Conservation (phyloP, 2,797 vertebrate genomes). For the Petrocephalus schoutedeni region DNA sequence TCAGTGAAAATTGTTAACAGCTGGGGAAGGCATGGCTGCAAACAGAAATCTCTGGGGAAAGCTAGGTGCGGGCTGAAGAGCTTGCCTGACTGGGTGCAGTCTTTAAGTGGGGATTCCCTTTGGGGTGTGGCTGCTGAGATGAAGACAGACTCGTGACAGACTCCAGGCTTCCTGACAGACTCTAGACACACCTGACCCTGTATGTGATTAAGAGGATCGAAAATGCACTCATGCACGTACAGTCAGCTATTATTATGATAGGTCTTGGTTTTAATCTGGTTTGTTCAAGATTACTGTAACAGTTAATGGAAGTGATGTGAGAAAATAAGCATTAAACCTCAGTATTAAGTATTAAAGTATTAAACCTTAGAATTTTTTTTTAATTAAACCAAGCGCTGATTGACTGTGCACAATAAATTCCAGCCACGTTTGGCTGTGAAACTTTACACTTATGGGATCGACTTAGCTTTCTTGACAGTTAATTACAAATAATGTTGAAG, state of each 20-base stretch:
- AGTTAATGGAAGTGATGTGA: not conserved
- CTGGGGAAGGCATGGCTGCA: no score
- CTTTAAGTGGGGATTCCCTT: not conserved
- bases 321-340: not conserved
- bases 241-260: not conserved
- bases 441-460: not conserved
- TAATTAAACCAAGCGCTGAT: not conserved
- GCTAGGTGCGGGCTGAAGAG: no score
- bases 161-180: not conserved
- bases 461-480: not conserved
- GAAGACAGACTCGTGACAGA: not conserved
- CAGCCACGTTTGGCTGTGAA: not conserved
- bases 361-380: not conserved
- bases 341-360: not conserved
- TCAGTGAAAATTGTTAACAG: no score
- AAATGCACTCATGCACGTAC: not conserved
- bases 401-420: not conserved
- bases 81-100: no score
- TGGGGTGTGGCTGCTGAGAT: not conserved
- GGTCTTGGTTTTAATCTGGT: not conserved
- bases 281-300: not conserved
- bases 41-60: no score
- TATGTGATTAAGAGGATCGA: not conserved
- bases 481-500: not conserved
- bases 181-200: no score